Evolutionary conservation across 2,113 vertebrate species (phyloP).

Genomic region (Fulica atra): DNA sequence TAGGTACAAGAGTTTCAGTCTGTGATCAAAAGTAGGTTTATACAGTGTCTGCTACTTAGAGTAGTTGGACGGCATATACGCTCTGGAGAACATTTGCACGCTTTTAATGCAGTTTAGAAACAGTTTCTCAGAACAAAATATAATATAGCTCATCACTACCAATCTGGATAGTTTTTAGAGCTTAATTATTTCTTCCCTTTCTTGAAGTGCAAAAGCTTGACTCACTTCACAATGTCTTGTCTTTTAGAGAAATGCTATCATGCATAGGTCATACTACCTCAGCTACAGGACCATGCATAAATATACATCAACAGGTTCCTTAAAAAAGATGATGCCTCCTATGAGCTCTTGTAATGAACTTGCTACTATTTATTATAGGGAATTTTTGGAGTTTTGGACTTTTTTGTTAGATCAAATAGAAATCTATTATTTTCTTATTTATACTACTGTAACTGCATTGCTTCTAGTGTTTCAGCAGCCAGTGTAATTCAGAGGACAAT

Average conservation of each 20-base stretch:
- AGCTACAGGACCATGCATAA: background rate
- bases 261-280: background rate
- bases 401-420: background rate
- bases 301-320: background rate
- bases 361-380: background rate
- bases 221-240: background rate
- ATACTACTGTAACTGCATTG: background rate
- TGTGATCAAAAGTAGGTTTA: background rate
- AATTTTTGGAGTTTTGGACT: background rate
- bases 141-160: background rate
- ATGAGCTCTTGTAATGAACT: background rate
- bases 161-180: background rate
- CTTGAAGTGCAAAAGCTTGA: background rate
- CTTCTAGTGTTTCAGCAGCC: background rate
- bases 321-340: background rate
- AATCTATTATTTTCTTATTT: background rate
- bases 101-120: background rate
- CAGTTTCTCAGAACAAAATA: background rate
- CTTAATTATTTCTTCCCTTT: background rate
- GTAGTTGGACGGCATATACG: accelerated
- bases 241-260: background rate
- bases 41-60: background rate
- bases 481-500: background rate
- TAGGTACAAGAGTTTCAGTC: background rate
- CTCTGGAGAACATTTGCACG: background rate